Evolutionary conservation across 2,888 invertebrate genomes (phyloP).

Genomic region (Chydorus sphaericus): DNA sequence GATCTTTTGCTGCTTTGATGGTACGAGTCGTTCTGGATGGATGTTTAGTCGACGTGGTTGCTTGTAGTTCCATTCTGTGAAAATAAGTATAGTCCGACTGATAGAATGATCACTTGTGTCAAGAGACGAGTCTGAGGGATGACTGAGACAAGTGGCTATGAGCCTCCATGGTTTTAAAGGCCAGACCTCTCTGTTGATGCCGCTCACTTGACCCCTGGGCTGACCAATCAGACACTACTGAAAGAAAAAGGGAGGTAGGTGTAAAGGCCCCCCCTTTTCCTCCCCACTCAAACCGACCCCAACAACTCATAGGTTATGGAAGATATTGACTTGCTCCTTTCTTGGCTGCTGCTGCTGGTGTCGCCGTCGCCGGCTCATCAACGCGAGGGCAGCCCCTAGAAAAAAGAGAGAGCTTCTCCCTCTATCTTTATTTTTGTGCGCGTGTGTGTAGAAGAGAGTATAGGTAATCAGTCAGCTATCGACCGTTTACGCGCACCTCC

Average conservation of each 20-base stretch:
- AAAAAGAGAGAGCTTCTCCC: too few relatives aligned
- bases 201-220: not conserved
- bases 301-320: not conserved
- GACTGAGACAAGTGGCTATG: not conserved
- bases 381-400: not conserved
- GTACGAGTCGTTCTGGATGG: too few relatives aligned
- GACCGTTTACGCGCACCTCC: not conserved
- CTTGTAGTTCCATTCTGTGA: too few relatives aligned
- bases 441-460: too few relatives aligned
- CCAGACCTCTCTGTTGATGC: not conserved
- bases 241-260: not conserved
- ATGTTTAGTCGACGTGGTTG: not conserved
- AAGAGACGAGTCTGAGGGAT: not conserved
- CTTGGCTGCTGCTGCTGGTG: constrained; percentile 2
- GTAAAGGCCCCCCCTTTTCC: not conserved
- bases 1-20: too few relatives aligned
- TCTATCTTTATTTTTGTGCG: too few relatives aligned
- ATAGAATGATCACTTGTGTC: not conserved
- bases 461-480: constrained; percentile 3
- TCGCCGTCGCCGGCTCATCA: constrained; percentile 3
- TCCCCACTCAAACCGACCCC: not conserved
- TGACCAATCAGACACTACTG: not conserved
- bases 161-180: not conserved
- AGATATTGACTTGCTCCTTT: not conserved
- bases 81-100: not conserved